Conservation (phyloP, 2,888 invertebrate species). For the Microplitis manilae region DNA sequence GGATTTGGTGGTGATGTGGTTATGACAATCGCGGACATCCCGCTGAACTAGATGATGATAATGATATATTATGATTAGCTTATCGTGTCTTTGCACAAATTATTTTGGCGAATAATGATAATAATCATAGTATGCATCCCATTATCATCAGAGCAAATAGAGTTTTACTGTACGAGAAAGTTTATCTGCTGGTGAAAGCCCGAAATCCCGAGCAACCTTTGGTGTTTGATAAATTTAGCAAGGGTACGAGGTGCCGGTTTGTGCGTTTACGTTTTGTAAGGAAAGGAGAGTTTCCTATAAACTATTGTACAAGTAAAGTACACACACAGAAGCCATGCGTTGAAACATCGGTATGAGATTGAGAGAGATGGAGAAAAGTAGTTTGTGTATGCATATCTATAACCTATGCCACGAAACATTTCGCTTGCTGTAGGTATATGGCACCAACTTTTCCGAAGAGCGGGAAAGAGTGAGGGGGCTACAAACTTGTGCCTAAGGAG, state of each 20-base stretch:
- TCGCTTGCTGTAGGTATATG: constrained; percentile 33
- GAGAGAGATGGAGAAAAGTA: constrained; percentile 24
- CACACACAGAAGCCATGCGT: constrained; percentile 15
- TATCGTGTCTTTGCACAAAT: constrained; percentile 47
- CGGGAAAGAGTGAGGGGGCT: constrained; percentile 16
- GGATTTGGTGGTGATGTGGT: constrained; percentile 41
- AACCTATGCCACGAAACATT: background rate
- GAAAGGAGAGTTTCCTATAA: background rate
- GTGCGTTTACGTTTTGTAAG: constrained; percentile 3
- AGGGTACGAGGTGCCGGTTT: no score
- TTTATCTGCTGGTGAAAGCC: background rate
- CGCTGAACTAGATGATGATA: constrained; percentile 48
- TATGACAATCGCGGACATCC: constrained; percentile 45
- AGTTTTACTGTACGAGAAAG: background rate
- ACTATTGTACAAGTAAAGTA: constrained; percentile 32
- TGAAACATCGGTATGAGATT: constrained; percentile 31
- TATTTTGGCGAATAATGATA: constrained; percentile 52
- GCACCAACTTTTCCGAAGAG: constrained; percentile 23
- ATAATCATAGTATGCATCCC: constrained; percentile 54
- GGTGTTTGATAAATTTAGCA: constrained; percentile 14
- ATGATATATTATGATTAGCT: constrained; percentile 66
- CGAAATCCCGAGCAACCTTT: background rate
- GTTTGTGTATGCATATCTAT: constrained; percentile 3
- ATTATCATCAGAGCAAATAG: no score
- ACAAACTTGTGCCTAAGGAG: constrained; percentile 39